Percentiles rank a stretch among this genome's conserved stretches.
Evolutionary conservation across 2,888 invertebrate species (phyloP).

Genomic region (Drosophila trichaetosa): DNA sequence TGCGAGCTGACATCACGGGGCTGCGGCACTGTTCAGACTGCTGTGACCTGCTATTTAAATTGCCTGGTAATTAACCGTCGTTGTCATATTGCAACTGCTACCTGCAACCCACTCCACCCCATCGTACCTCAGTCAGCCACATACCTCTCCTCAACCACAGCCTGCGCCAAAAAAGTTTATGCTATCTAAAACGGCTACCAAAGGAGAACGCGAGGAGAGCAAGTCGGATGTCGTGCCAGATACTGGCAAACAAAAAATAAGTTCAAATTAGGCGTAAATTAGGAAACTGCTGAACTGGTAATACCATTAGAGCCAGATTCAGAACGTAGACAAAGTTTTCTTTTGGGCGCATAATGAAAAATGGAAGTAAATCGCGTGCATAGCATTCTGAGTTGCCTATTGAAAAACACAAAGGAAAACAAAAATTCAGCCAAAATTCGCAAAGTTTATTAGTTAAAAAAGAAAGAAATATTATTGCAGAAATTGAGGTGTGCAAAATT

Average conservation of each 20-base stretch:
- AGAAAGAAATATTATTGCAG: background rate
- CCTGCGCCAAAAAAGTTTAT: conserved; percentile 24
- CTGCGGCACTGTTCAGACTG: background rate
- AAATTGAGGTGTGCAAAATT: background rate
- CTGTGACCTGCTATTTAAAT: conserved; percentile 60
- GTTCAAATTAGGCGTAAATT: conserved; percentile 60
- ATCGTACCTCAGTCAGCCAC: background rate
- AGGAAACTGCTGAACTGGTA: conserved; percentile 14
- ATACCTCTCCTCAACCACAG: background rate
- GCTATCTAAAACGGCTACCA: conserved; percentile 22
- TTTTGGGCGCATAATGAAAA: conserved; percentile 9
- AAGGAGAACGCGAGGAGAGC: background rate
- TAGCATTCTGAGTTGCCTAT: conserved; percentile 3
- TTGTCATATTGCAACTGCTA: conserved; percentile 50
- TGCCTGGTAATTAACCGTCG: conserved; percentile 67
- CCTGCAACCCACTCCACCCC: background rate
- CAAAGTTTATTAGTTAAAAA: background rate
- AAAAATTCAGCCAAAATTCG: background rate
- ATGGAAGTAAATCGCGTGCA: conserved; percentile 25
- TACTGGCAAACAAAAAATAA: conserved; percentile 36
- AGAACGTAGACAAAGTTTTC: conserved; percentile 6
- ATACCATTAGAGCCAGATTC: conserved; percentile 3
- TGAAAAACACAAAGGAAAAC: background rate
- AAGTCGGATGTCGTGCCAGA: background rate
- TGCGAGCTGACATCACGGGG: conserved; percentile 1